These are phyloP conservation scores for Escarpia spicata DNA, from an alignment of 2,888 invertebrate species.

Conservation along the genomic window DNA sequence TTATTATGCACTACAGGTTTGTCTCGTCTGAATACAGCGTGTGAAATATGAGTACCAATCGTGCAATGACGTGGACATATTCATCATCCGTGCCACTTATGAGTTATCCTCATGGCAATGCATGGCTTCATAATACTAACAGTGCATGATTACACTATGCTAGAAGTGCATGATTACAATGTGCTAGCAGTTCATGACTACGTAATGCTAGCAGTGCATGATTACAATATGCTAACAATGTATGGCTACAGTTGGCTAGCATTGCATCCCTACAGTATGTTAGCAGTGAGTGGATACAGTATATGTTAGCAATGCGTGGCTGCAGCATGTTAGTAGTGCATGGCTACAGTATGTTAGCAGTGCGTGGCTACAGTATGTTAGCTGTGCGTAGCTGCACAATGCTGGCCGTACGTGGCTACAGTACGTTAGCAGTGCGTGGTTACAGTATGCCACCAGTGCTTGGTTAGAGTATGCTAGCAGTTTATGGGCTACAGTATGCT, in stretches of 20 bases:
- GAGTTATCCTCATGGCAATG: background rate
- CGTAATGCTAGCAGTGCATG: background rate
- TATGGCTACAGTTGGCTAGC: background rate
- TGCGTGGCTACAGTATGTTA: background rate
- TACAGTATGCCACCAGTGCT: background rate
- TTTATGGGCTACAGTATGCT: background rate
- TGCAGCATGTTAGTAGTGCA: background rate
- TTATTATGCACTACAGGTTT: no score
- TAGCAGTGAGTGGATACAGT: background rate
- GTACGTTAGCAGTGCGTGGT: background rate
- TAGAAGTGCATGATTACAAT: background rate
- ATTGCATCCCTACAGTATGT: background rate
- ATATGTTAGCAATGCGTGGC: background rate
- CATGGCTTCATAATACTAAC: background rate
- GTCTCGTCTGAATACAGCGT: no score
- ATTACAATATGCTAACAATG: background rate
- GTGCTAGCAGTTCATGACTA: background rate
- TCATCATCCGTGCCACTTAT: no score
- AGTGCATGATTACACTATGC: background rate
- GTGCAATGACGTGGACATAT: no score
- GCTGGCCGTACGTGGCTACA: background rate
- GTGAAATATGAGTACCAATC: no score
- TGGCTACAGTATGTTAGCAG: background rate
- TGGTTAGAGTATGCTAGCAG: background rate
- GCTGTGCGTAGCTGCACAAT: background rate